Base-by-base conservation (phyloP, 2,797 vertebrate species). In the Rhinogobio ventralis region DNA sequence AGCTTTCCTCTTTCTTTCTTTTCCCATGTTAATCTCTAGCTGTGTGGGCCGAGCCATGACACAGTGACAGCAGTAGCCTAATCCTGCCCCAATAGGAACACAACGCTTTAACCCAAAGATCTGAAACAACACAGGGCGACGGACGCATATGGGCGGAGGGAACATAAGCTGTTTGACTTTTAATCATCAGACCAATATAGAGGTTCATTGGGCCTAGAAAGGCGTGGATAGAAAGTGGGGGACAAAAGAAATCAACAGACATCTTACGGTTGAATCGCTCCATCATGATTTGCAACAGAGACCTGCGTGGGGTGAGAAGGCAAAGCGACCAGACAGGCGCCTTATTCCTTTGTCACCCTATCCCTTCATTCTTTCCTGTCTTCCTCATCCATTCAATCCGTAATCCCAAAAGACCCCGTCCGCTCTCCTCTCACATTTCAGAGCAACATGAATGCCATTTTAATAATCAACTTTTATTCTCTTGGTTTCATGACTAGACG, bases 401-500 rank as follows among this genome's bases (percentile, higher is more conserved):
- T 97, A 96, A 96, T 97, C 95, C 95, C 53, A 89, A 94, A 93
- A 88, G 87, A 87, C 86, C 68, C 55, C 20, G 5, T 30, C n/a
- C 15, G 57, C 74, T 14, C 83, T 71, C 49, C 49, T 91, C 91
- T 87, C 85, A 86, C 89, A 92, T 90, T 95, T 94, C 94, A 93
- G 62, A 84, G 62, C 67, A 72, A 94, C 91, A 91, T 93, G 93
- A 91, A 88, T 94, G 94, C 94, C 94, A 95, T 93, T 95, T 95
- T 94, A 90, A 94, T 93, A 94, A 94, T 94, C 92, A 94, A 94
- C 93, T 93, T 83, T 94, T 94, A 79, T 95, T 96, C 95, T 94
- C 94, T 94, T 94, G 92, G 95, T 96, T 95, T 94, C 30, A 4
- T 94, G 92, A 93, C 91, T 93, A 39, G 68, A 46, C 64, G 36